Evolutionary conservation across 2,888 invertebrate genomes (phyloP), one percentile per base, ranked within the genome.

Genomic region (Lithophane ornitopus): DNA sequence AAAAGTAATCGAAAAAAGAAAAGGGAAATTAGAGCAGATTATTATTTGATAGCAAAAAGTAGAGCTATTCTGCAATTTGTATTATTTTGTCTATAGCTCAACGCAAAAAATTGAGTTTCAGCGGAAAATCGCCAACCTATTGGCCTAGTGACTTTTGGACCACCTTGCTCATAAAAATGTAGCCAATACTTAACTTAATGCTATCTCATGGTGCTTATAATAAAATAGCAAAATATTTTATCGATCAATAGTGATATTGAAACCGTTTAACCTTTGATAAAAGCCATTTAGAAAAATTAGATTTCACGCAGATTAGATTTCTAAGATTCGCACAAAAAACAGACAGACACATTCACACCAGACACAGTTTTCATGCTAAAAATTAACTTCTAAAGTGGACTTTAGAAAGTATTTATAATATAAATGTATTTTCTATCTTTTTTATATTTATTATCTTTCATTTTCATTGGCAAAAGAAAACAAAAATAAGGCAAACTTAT

Each of bases 221-320:
- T 61, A 58, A 70, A 72, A 78, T 49, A 70, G 58, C 41, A 59
- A 76, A 70, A 71, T 56, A 72, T 78, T 76, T 70, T 39, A 69
- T 80, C 65, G 44, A 59, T 44, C 63, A 67, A 59, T 49, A 72
- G 67, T 58, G 34, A 61, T 56, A 70, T 75, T 72, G 73, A 85
- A 87, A 87, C 71, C 84, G 80, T 76, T 86, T 84, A 85, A 78
- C 78, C 86, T 83, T 90, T 91, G 91, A 93, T 93, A 90, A 90
- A 89, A 93, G 87, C 89, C 89, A 91, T 92, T 94, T 90, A 28
- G 90, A 86, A 92, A 93, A 94, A 95, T 93, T 93, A 91, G 93
- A 95, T 95, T 96, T 95, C 94, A 95, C 93, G 95, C 91, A 90
- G 85, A 89, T 91, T 81, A 88, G 90, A 91, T 91, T 92, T 90